Evolutionary conservation across 1,140 invertebrate species (phyloP).

Genomic region (Procambarus clarkii): DNA sequence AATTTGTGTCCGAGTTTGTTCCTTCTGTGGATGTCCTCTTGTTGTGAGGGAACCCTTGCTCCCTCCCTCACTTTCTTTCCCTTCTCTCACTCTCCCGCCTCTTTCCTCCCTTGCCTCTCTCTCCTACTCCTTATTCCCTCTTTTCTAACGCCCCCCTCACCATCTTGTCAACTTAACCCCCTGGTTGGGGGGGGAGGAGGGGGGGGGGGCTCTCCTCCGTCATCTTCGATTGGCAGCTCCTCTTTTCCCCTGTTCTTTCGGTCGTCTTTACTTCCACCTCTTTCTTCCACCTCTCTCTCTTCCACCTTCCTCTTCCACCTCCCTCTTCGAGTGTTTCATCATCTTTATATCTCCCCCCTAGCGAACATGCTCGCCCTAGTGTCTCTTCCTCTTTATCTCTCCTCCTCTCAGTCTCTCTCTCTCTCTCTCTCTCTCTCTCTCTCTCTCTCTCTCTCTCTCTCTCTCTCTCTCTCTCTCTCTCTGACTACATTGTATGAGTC

Average conservation of each 20-base stretch:
- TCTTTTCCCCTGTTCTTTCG: neutral
- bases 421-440: slow-evolving; percentile 27
- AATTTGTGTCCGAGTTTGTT: too few species aligned
- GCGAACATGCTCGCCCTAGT: neutral
- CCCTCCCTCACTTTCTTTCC: too few species aligned
- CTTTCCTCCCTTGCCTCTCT: slow-evolving; percentile 6
- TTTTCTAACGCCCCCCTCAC: neutral
- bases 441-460: slow-evolving; percentile 35
- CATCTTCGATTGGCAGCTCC: too few species aligned
- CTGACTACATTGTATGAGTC: too few species aligned
- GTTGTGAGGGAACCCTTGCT: too few species aligned
- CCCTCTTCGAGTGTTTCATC: slow-evolving; percentile 32
- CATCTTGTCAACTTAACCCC: too few species aligned
- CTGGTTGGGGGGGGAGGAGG: too few species aligned
- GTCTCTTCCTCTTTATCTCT: neutral
- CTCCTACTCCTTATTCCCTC: neutral
- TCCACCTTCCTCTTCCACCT: neutral
- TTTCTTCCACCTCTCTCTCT: neutral
- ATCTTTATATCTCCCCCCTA: slow-evolving; percentile 16
- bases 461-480: slow-evolving; percentile 35
- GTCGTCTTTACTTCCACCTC: neutral
- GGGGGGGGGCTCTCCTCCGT: too few species aligned
- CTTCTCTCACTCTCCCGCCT: neutral
- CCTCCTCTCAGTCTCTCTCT: neutral
- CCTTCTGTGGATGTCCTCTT: too few species aligned